Conservation (phyloP, 1,140 invertebrate species). For the Orius insidiosus region DNA sequence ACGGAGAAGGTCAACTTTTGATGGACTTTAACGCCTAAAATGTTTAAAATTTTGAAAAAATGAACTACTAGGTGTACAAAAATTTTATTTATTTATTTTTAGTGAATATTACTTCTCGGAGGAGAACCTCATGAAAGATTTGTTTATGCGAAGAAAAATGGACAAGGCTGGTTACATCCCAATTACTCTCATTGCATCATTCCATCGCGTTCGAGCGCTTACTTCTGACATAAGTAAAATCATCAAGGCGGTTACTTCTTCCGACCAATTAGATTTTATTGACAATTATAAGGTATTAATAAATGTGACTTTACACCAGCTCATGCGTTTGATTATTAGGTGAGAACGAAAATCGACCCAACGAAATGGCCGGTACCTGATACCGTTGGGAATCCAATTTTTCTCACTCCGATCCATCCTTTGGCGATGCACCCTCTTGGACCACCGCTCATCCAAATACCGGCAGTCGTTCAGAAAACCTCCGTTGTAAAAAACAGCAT, state of each 20-base stretch:
- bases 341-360: slow-evolving; percentile 63
- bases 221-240: slow-evolving; percentile 72
- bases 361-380: slow-evolving; percentile 71
- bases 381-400: slow-evolving; percentile 26
- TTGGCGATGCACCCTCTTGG: slow-evolving; percentile 20
- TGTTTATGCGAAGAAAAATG: slow-evolving; percentile 95
- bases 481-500: slow-evolving; percentile 15
- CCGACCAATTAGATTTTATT: slow-evolving; percentile 64
- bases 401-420: slow-evolving; percentile 18
- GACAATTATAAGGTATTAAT: slow-evolving; percentile 49
- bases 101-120: slow-evolving; percentile 99
- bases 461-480: slow-evolving; percentile 41
- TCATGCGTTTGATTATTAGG: slow-evolving; percentile 28
- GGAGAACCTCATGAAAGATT: slow-evolving; percentile 89
- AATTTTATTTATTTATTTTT: slow-evolving; percentile 24
- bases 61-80: too few species aligned
- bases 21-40: too few species aligned
- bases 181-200: slow-evolving; percentile 83
- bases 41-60: too few species aligned
- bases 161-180: slow-evolving; percentile 82
- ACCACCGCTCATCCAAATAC: slow-evolving; percentile 16
- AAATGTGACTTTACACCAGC: background rate
- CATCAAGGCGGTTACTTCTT: slow-evolving; percentile 60
- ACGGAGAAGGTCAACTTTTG: too few species aligned
- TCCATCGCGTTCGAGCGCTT: slow-evolving; percentile 78